Base-by-base conservation (phyloP, 2,888 invertebrate genomes). In the Polydrusus pterygomalis region DNA sequence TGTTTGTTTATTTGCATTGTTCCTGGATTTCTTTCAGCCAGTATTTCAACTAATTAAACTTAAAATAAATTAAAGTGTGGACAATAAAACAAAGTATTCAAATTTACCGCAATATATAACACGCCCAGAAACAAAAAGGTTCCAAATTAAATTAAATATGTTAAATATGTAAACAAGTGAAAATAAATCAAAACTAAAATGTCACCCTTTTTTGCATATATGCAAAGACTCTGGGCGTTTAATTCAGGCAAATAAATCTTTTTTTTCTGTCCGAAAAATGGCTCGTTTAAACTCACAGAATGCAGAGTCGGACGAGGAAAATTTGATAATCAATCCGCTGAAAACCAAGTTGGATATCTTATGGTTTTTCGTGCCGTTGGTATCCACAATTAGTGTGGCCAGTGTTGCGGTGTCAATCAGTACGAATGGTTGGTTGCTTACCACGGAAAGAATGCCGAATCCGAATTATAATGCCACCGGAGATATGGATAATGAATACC, bases 351-450 rank as follows among this genome's bases (percentile, higher is more conserved):
- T 92, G 49, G 90, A 91, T 34, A 91, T 91, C 80, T 88, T 92
- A 79, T 92, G 92, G 92, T 86, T 91, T 34, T 85, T 91, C 47
- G 91, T 92, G 0, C 92, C 92, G 0, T 85, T 94, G 40, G 91
- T 93, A 18, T 94, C 94, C 13, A 91, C 93, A 43, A 90, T 94
- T 13, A 93, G 94, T 11, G 90, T 94, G 43, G 90, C 92, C 11
- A 92, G 93, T 51, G 93, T 95, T 17, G 89, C 92, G 49, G 91
- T 94, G 2, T 94, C 95, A 17, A 92, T 95, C 77, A 90, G 92
- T 8, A 95, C 95, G 2, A 94, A 93, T 85, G 94, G 95, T 88
- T 97, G 97, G 97, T 90, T 97, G 25, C 93, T 94, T 81, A 96
- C 96, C 3, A 93, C 95, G 86, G 96, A 97, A 87, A 94, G 94